Evolutionary conservation across 2,888 invertebrate species (phyloP), one percentile per base, ranked within the genome.

Genomic region (Chymomyza caudatula): DNA sequence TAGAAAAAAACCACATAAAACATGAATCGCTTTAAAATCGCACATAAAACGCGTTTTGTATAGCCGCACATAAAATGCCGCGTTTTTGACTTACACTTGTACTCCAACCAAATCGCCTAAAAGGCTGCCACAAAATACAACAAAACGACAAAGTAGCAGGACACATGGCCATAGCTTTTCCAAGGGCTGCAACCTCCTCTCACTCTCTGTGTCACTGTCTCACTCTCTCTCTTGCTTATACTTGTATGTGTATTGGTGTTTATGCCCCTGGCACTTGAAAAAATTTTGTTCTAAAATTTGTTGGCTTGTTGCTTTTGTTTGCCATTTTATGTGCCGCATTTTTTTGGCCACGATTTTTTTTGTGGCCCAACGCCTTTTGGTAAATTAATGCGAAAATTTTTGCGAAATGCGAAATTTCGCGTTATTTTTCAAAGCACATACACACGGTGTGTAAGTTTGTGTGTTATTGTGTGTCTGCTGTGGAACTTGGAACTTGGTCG

Each of bases 321-420:
- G 77, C 71, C 86, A 76, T 78, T 83, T 83, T 72, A 71, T 73
- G 67, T 56, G 69, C 76, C 64, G 69, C 68, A 68, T 70, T 77
- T 65, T 71, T 68, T 69, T 55, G 66, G 63, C 67, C 65, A 62
- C 68, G 63, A 71, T 78, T 81, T 84, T 78, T 78, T 73, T 81
- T 86, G 77, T 85, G 84, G 86, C 79, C 87, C 79, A 86, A 85
- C 87, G 83, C 83, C 83, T 83, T 85, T 86, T 85, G 77, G 75
- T 79, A 85, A 85, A 85, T 85, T 87, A 87, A 85, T 85, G 87
- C 82, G 85, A 87, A 87, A 80, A 80, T 87, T 87, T 85, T 81
- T 77, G 82, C 74, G 77, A 86, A 84, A 85, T 86, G 86, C 78
- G 76, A 87, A 81, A 78, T 85, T 82, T 87, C 86, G 85, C 87